A percentile compares a stretch with the other conserved stretches of the same genome.
Evolutionary conservation across 2,888 invertebrate genomes (phyloP).

Genomic region (Heteromurus nitidus): DNA sequence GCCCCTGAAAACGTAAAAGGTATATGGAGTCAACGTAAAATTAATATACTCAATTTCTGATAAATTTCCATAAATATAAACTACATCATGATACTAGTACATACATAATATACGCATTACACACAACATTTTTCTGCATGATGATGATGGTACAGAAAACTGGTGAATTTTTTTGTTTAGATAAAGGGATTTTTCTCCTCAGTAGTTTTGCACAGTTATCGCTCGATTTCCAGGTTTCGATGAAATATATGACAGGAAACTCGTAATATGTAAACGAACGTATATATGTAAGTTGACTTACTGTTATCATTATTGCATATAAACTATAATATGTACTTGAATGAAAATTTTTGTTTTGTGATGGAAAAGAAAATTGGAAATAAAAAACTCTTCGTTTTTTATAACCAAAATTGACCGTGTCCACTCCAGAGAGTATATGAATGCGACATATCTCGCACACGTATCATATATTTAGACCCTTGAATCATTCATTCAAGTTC

Average conservation of each 20-base stretch:
- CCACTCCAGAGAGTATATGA: neutral
- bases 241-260: neutral
- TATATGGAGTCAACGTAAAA: neutral
- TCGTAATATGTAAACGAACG: neutral
- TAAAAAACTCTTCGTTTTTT: slow-evolving; percentile 56
- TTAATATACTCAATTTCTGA: slow-evolving; percentile 9
- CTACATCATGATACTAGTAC: neutral
- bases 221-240: slow-evolving; percentile 5
- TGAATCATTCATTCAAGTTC: neutral
- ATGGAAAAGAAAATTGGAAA: slow-evolving; percentile 56
- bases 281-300: neutral
- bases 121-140: neutral
- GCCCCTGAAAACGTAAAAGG: too few species aligned
- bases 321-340: neutral
- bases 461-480: neutral
- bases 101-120: neutral
- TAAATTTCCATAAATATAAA: neutral
- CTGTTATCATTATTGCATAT: neutral
- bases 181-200: slow-evolving; percentile 4
- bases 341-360: slow-evolving; percentile 29
- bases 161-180: slow-evolving; percentile 17
- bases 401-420: slow-evolving; percentile 39
- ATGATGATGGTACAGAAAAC: neutral
- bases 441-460: neutral
- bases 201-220: slow-evolving; percentile 29